These are phyloP conservation scores for human DNA, from an alignment of 2,113 vertebrate species.

Conservation along the genomic window GRCh38 chr17:79172501-79173000, in stretches of 20 bases:
- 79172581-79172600: rapidly evolving
- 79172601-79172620: not conserved
- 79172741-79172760: rapidly evolving
- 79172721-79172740: not conserved
- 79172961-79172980: too few relatives aligned
- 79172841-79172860: rapidly evolving
- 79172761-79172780: not conserved
- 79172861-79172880: not conserved
- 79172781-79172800: not conserved
- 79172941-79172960: too few relatives aligned
- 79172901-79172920: not conserved
- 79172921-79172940: too few relatives aligned
- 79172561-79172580: rapidly evolving
- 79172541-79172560: rapidly evolving
- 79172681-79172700: rapidly evolving
- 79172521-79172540: rapidly evolving
- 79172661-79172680: not conserved
- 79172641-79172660: not conserved
- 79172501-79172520: rapidly evolving
- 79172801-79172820: rapidly evolving
- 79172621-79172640: rapidly evolving
- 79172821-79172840: rapidly evolving
- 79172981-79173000: too few relatives aligned
- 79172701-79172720: rapidly evolving
- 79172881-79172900: not conserved